phyloP scores from a whole-genome alignment of 2,797 vertebrate genomes.

The Selene dorsalis region DNA sequence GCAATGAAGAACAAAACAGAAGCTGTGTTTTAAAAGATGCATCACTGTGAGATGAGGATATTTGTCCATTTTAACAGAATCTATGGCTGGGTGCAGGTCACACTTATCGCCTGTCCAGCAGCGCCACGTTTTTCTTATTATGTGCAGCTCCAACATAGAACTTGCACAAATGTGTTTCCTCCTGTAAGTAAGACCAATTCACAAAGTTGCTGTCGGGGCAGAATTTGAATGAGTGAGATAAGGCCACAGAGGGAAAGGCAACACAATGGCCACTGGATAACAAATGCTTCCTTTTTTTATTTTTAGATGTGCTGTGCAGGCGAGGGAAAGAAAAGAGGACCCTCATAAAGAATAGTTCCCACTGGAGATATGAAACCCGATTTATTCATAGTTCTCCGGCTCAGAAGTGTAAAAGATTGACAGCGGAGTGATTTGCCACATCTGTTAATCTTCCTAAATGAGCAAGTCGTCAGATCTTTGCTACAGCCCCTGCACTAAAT shows the following conservation, averaged over 20 bases:
- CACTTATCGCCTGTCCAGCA: constrained; percentile 51
- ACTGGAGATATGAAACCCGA: constrained; percentile 74
- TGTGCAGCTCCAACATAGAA: constrained; percentile 60
- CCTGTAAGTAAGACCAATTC: constrained; percentile 69
- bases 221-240: constrained; percentile 84
- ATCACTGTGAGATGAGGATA: constrained; percentile 20
- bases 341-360: constrained; percentile 68
- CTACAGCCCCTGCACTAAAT: constrained; percentile 78
- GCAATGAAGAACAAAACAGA: constrained; percentile 15
- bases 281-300: constrained; percentile 72
- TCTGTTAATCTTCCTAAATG: constrained; percentile 84
- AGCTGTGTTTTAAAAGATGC: constrained; percentile 17
- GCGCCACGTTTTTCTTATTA: constrained; percentile 66
- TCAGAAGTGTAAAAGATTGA: constrained; percentile 76
- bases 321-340: constrained; percentile 62
- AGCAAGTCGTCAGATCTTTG: constrained; percentile 79
- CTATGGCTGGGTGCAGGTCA: constrained; percentile 38
- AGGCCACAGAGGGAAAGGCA: constrained; percentile 70
- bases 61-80: constrained; percentile 39
- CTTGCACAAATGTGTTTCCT: constrained; percentile 67
- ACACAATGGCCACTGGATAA: constrained; percentile 76
- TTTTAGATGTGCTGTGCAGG: constrained; percentile 66
- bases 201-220: constrained; percentile 79
- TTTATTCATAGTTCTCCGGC: constrained; percentile 78
- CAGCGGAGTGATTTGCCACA: constrained; percentile 79